These are phyloP conservation scores for Ichneumoninae sp. DNA, from an alignment of 2,888 invertebrate species.

Conservation along the genomic window DNA sequence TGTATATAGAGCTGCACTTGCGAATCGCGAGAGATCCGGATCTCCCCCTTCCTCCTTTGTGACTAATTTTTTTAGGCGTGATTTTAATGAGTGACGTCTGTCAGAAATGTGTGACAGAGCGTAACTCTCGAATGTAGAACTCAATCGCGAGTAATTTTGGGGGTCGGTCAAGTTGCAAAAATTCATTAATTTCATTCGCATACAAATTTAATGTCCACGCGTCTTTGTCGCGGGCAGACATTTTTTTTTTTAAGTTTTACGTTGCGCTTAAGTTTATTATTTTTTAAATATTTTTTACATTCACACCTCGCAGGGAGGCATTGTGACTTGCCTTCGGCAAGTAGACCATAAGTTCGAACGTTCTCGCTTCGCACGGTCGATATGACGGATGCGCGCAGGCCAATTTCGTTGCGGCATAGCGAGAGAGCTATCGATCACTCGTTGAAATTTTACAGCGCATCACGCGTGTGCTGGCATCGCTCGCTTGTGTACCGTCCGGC, in stretches of 20 bases:
- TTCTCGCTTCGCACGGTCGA: conserved; percentile 46
- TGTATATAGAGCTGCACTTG: conserved; percentile 36
- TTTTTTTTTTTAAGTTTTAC: not conserved
- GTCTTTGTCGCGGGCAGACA: not conserved
- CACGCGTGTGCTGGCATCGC: conserved; percentile 57
- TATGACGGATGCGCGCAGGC: conserved; percentile 65
- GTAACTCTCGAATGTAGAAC: conserved; percentile 66
- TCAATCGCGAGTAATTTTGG: conserved; percentile 55
- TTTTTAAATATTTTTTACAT: not conserved
- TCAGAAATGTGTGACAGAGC: conserved; percentile 79
- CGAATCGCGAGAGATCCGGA: conserved; percentile 50
- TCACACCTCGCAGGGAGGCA: not conserved
- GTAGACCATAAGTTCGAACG: conserved; percentile 40
- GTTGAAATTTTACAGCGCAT: conserved; percentile 76
- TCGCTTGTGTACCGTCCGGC: not conserved
- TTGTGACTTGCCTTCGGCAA: not conserved
- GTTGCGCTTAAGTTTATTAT: not conserved
- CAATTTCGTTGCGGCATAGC: conserved; percentile 65
- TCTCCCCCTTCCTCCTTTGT: conserved; percentile 35
- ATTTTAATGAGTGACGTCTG: conserved; percentile 83
- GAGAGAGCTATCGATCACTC: conserved; percentile 74
- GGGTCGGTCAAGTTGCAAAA: conserved; percentile 54
- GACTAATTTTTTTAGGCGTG: conserved; percentile 70
- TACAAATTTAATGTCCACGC: not conserved
- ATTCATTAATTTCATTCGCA: conserved; percentile 67